Conservation (phyloP, 2,888 invertebrate genomes). For the Acanthosepion esculentum region DNA sequence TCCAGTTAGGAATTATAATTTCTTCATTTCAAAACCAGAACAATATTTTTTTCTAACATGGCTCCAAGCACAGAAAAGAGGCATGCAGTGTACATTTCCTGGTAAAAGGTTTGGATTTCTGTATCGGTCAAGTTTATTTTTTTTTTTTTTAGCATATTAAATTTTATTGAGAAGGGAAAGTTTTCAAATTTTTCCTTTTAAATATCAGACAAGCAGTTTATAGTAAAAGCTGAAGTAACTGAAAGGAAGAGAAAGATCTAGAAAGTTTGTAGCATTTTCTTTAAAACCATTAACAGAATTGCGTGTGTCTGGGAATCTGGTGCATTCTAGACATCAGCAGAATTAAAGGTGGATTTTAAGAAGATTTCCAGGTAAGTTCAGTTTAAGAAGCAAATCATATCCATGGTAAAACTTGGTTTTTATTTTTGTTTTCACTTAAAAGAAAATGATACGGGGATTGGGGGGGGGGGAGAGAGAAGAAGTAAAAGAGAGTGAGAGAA, state of each 20-base stretch:
- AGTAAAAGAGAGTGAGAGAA: background rate
- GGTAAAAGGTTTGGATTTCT: background rate
- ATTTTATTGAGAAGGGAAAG: background rate
- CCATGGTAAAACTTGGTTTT: background rate
- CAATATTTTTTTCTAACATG: background rate
- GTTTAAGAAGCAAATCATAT: background rate
- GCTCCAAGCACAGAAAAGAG: background rate
- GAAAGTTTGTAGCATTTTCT: no score
- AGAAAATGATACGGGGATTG: background rate
- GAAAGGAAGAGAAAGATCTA: no score
- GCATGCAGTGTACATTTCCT: no score
- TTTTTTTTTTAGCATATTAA: no score
- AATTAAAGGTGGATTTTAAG: background rate
- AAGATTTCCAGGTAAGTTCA: background rate
- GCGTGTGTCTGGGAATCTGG: background rate
- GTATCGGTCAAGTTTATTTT: background rate
- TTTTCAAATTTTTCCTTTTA: background rate
- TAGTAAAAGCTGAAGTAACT: no score
- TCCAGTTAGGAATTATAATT: background rate
- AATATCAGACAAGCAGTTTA: background rate
- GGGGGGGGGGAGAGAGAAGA: no score
- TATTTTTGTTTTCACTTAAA: background rate
- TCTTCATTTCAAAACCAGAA: background rate
- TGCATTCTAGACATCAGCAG: background rate
- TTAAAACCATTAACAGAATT: background rate